Evolutionary conservation across 1,140 invertebrate genomes (phyloP).

Genomic region (Procambarus clarkii): DNA sequence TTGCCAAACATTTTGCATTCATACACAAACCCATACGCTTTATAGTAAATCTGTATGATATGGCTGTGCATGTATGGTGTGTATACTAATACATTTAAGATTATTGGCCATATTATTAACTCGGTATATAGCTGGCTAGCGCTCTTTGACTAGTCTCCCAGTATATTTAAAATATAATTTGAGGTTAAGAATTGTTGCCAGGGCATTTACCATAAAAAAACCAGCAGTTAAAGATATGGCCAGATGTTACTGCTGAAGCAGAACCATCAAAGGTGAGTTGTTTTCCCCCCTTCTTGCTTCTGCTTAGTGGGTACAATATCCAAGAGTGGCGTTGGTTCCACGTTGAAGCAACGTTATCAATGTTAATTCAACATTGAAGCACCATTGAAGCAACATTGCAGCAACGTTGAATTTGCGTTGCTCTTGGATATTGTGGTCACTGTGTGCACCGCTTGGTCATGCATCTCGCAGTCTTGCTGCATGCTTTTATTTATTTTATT

Average conservation of each 20-base stretch:
- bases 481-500: not conserved
- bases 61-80: not conserved
- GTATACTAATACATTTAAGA: not conserved
- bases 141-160: not conserved
- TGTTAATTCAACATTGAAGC: too few species aligned
- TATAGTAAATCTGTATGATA: not conserved
- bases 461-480: not conserved
- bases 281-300: not conserved
- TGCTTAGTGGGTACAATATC: too few species aligned
- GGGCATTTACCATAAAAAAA: not conserved
- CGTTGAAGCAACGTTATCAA: too few species aligned
- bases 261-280: not conserved
- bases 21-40: not conserved
- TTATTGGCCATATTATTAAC: not conserved
- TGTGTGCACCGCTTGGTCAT: not conserved
- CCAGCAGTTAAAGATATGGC: not conserved
- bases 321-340: too few species aligned
- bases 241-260: not conserved
- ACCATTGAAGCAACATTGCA: too few species aligned
- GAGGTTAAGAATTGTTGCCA: too few species aligned
- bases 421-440: too few species aligned
- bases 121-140: not conserved
- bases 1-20: not conserved
- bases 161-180: not conserved
- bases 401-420: too few species aligned